phyloP scores from a whole-genome alignment of 2,888 invertebrate genomes.

The Lasioglossum marginatum region DNA sequence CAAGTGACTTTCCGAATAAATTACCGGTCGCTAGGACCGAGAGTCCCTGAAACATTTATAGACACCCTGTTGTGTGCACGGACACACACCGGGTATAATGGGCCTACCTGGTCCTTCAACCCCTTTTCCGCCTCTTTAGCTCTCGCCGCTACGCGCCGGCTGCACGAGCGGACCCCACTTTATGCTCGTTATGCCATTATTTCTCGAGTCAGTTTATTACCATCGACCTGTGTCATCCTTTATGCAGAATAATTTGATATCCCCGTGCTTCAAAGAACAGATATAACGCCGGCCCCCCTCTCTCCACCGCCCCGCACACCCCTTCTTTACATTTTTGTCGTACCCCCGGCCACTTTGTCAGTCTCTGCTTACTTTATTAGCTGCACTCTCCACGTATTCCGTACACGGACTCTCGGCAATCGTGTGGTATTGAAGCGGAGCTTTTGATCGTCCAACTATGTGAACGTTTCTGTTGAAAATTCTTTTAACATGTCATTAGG shows the following conservation, averaged over 20 bases:
- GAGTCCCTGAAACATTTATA: conserved; percentile 73
- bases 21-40: conserved; percentile 70
- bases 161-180: conserved; percentile 72
- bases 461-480: background rate
- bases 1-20: conserved; percentile 79
- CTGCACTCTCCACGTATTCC: background rate
- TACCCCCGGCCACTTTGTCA: background rate
- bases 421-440: background rate
- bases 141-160: conserved; percentile 59
- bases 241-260: conserved; percentile 74
- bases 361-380: background rate
- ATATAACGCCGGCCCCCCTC: conserved; percentile 40
- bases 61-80: conserved; percentile 73
- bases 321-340: conserved; percentile 37
- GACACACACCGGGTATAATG: conserved; percentile 74
- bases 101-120: conserved; percentile 77
- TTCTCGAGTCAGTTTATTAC: conserved; percentile 74
- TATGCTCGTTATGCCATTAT: conserved; percentile 73
- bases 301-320: conserved; percentile 3
- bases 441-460: background rate
- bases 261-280: conserved; percentile 64
- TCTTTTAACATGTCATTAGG: background rate
- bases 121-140: conserved; percentile 70
- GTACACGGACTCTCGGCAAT: background rate
- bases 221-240: conserved; percentile 75